Base-by-base conservation (phyloP, 2,113 vertebrate species). In the Hyperoodon ampullatus region DNA sequence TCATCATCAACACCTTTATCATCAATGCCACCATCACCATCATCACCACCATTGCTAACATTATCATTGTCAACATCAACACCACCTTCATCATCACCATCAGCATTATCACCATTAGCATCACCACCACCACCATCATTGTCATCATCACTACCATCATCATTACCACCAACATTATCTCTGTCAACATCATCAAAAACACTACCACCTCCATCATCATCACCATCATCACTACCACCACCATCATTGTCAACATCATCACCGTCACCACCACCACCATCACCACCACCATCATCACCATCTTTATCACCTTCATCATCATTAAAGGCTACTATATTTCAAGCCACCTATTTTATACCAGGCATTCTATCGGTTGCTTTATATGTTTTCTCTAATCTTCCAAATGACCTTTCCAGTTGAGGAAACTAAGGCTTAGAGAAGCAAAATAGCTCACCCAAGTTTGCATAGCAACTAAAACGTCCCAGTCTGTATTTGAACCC, bases 201-300 rank as follows among this genome's bases (percentile, higher is more conserved):
- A 13, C 3, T 13, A 23, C 4, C 4, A 12, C 12, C 30, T 21
- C 8, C 3, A 60, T 0, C 47, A 24, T 7, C 44, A 47, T 19
- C 5, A 9, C 3, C 50, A n/a, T 1, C 26, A 7, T 3, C n/a
- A 44, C 2, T 18, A 21, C 2, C 5, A 21, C 3, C 14, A 39
- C 5, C 21, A 23, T 3, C n/a, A 24, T 8, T 19, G 4, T 13
- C 33, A n/a, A 0, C 9, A 39, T 9, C 58, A 24, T 0, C 35
- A 44, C 9, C 1, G 8, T 14, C 19, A 72, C 0, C 2, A 24
- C 26, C 65, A 7, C 1, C 14, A 92, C 4, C 63, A 47, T 23
- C 5, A 11, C 9, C 9, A 33, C 6, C 58, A 15, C 9, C 35
- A 53, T 4, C 33, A 42, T 3, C n/a, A 39, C 0, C 15, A 35